Evolutionary conservation across 2,888 invertebrate genomes (phyloP).

Genomic region (Mantis religiosa): DNA sequence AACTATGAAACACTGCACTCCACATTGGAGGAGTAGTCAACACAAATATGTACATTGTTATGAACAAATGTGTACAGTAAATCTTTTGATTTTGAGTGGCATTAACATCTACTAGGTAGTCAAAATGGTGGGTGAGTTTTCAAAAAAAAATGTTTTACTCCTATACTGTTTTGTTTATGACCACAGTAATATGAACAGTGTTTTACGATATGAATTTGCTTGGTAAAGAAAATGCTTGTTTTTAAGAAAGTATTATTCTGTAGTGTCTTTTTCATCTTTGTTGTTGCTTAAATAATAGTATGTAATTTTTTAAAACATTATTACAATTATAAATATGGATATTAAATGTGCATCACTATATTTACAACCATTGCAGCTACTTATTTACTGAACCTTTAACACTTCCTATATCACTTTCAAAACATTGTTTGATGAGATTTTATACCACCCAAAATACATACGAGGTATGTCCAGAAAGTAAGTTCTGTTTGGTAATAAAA

Average conservation of each 20-base stretch:
- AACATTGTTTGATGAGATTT: no score
- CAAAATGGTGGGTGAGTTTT: constrained; percentile 8
- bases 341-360: constrained; percentile 27
- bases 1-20: constrained; percentile 11
- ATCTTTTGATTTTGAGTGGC: not conserved
- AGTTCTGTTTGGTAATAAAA: no score
- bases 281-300: constrained; percentile 30
- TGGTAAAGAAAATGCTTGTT: constrained; percentile 5
- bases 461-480: no score
- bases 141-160: constrained; percentile 13
- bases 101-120: not conserved
- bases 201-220: constrained; percentile 22
- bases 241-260: constrained; percentile 4
- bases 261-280: constrained; percentile 25
- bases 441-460: no score
- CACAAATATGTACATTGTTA: constrained; percentile 14
- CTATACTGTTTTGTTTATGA: constrained; percentile 19
- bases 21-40: constrained; percentile 22
- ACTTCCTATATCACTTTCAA: not conserved
- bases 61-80: not conserved
- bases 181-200: constrained; percentile 13
- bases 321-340: constrained; percentile 22
- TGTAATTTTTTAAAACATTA: constrained; percentile 29
- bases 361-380: constrained; percentile 14
- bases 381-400: not conserved